Evolutionary conservation across 2,113 vertebrate genomes (phyloP).

Genomic region (Barnardius zonarius): DNA sequence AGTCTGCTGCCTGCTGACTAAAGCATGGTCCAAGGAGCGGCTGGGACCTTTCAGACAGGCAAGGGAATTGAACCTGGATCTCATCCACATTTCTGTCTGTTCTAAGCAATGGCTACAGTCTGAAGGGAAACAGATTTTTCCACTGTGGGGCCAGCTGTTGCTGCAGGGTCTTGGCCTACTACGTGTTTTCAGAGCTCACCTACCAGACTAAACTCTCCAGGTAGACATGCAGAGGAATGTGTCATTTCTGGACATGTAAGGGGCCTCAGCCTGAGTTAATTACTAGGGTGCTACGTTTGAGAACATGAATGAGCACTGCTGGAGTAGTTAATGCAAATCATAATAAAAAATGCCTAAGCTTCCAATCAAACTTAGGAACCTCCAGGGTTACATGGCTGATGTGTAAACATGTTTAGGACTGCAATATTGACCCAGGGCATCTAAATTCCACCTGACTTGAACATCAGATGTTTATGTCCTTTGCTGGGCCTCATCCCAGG

Average conservation of each 20-base stretch:
- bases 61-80: background rate
- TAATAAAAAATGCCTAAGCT: background rate
- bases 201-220: background rate
- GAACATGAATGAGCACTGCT: background rate
- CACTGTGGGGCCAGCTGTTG: background rate
- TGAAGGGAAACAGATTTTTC: slow-evolving; percentile 31
- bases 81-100: background rate
- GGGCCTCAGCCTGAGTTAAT: background rate
- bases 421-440: background rate
- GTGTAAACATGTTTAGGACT: background rate
- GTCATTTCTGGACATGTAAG: background rate
- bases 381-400: background rate
- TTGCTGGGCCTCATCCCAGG: background rate
- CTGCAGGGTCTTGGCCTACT: background rate
- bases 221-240: background rate
- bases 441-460: background rate
- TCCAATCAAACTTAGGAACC: background rate
- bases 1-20: background rate
- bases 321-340: background rate
- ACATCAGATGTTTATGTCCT: background rate
- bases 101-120: background rate
- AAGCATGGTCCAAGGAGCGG: background rate
- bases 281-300: background rate
- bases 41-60: background rate
- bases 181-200: background rate